Conservation (phyloP, 2,113 vertebrate species). For the Hepsetus odoe region DNA sequence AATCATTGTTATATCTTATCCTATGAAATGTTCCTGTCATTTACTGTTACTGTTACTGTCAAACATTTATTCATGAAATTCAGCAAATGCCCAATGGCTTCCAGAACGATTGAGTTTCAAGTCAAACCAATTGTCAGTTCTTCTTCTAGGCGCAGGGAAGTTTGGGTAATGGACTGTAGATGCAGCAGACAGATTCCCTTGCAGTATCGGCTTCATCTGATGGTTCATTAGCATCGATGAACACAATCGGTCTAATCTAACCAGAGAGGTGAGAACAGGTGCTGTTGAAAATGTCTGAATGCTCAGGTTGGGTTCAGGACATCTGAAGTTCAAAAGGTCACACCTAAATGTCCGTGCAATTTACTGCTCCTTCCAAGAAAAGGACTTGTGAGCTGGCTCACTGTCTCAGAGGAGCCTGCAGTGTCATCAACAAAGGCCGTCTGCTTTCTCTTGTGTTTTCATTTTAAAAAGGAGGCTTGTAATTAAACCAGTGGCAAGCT, state of each 20-base stretch:
- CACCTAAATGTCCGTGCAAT: not conserved
- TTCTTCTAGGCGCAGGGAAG: too few relatives aligned
- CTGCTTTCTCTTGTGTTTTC: not conserved
- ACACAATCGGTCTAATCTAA: not conserved
- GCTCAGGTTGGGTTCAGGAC: not conserved
- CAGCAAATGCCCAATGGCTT: too few relatives aligned
- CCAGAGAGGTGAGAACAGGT: not conserved
- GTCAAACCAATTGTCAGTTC: too few relatives aligned
- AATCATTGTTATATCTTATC: too few relatives aligned
- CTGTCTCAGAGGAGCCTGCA: constrained; percentile 27
- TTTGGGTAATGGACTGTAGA: not conserved
- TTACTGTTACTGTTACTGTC: too few relatives aligned
- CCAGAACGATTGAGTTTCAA: too few relatives aligned
- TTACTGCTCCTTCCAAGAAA: constrained; percentile 6
- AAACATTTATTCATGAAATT: too few relatives aligned
- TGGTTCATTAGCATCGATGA: not conserved
- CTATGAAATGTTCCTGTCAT: too few relatives aligned
- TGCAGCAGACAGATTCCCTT: not conserved
- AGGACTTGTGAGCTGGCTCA: constrained; percentile 44
- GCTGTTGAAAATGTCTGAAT: not conserved
- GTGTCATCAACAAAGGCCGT: constrained; percentile 9
- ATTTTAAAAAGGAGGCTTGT: too few relatives aligned
- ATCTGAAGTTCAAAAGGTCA: not conserved
- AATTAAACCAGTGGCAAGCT: not conserved
- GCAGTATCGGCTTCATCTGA: not conserved